Conservation (phyloP, 2,113 vertebrate genomes). For the Barbus barbus region DNA sequence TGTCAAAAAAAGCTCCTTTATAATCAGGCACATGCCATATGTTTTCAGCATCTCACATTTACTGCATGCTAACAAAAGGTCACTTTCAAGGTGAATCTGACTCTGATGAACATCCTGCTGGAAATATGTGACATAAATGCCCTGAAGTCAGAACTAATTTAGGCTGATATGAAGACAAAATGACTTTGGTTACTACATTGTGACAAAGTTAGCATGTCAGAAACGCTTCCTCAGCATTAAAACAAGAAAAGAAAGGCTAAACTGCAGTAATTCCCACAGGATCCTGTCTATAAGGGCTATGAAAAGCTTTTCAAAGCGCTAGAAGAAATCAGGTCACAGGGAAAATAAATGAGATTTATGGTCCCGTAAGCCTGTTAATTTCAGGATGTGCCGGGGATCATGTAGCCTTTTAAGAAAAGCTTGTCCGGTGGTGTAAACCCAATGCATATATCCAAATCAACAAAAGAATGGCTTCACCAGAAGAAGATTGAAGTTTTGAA, state of each 20-base stretch:
- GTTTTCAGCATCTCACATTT: neutral
- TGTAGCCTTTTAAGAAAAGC: conserved; percentile 63
- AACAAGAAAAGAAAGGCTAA: neutral
- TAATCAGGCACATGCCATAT: neutral
- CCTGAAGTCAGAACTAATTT: neutral
- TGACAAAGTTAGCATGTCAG: too few species aligned
- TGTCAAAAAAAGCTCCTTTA: neutral
- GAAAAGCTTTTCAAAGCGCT: conserved; percentile 30
- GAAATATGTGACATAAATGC: neutral
- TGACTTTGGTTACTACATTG: neutral
- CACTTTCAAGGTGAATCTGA: neutral
- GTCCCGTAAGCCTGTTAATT: conserved; percentile 63
- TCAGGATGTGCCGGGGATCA: conserved; percentile 65
- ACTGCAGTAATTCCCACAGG: conserved; percentile 23
- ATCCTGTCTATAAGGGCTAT: neutral
- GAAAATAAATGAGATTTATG: conserved; percentile 70
- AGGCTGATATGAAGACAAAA: neutral
- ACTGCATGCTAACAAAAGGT: neutral
- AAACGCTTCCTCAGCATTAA: conserved; percentile 4
- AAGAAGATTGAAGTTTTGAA: too few species aligned
- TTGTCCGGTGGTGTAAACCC: conserved; percentile 42
- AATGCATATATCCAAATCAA: too few species aligned
- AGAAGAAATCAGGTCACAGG: conserved; percentile 56
- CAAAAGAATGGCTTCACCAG: too few species aligned
- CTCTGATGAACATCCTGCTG: neutral